Evolutionary conservation across 2,888 invertebrate genomes (phyloP).

Genomic region (Parasteatoda lunata): DNA sequence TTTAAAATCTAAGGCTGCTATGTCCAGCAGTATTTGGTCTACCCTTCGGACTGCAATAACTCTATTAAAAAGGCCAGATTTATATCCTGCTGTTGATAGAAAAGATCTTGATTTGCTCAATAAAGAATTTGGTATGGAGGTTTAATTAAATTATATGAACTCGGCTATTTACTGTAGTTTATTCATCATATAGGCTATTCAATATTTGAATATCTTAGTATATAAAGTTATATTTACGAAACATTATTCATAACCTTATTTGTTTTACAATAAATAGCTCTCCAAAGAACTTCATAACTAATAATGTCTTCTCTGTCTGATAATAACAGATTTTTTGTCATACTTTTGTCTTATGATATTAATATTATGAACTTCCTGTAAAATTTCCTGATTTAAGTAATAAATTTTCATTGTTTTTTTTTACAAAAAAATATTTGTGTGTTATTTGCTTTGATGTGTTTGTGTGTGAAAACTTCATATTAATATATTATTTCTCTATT

Average conservation of each 20-base stretch:
- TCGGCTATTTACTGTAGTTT: conserved; percentile 55
- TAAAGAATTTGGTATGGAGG: conserved; percentile 73
- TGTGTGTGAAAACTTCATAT: neutral
- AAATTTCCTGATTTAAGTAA: conserved; percentile 44
- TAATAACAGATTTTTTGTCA: too few species aligned
- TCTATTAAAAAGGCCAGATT: conserved; percentile 81
- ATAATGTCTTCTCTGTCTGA: conserved; percentile 23
- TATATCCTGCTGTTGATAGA: conserved; percentile 78
- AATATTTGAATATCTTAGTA: conserved; percentile 57
- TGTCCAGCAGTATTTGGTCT: conserved; percentile 96
- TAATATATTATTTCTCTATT: neutral
- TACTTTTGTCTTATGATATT: conserved; percentile 23
- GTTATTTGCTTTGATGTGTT: neutral
- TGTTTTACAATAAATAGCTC: conserved; percentile 31
- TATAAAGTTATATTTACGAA: conserved; percentile 39
- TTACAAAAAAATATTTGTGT: neutral
- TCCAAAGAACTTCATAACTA: conserved; percentile 42
- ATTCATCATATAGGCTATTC: conserved; percentile 49
- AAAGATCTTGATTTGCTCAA: conserved; percentile 75
- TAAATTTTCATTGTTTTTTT: conserved; percentile 66
- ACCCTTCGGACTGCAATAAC: conserved; percentile 90
- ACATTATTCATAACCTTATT: conserved; percentile 21
- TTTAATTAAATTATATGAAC: conserved; percentile 52
- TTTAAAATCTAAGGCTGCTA: conserved; percentile 75
- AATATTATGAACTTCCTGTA: conserved; percentile 52